Evolutionary conservation across 2,888 invertebrate species (phyloP), one percentile per base, ranked within the genome.

Genomic region (Seladonia tumulorum): DNA sequence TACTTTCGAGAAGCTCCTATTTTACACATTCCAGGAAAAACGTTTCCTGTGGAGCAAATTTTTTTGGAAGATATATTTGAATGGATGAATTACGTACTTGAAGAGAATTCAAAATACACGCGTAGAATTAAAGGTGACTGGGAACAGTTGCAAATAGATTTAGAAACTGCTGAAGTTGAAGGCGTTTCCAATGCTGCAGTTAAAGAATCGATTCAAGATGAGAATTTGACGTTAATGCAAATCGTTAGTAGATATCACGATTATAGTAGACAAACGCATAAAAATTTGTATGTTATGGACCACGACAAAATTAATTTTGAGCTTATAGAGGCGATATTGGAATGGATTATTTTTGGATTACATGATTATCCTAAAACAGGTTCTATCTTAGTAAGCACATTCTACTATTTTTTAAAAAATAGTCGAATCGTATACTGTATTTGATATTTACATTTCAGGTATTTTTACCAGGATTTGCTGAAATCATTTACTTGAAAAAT

Each of bases 51-150:
- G 0, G 96, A 97, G 90, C 97, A 98, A 93, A 95, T 97, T 63
- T 98, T 97, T 93, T 95, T 98, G 70, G 98, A 98, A 95, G 98
- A 98, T 92, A 96, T 98, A 68, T 95, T 98, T 91, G 97, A 98
- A 90, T 94, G 95, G 63, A 96, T 96, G 18, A 95, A 95, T 90
- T 97, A 96, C 94, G 96, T 96, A 14, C 93, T 97, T 87, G 97
- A 97, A 93, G 96, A 96, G 88, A 96, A 96, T 90, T 96, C 96
- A 0, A 96, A 96, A 16, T 97, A 96, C 91, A 96, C 97, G 1
- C 96, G 97, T 70, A 97, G 96, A 95, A 95, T 97, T 1, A 97
- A 96, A 94, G 96, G 96, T 93, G 93, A 94, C 85, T 93, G 96
- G 92, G 95, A 96, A 81, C 96, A 96, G 82, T 90, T 97, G 25